A percentile compares a stretch with the other conserved stretches of the same genome.
Evolutionary conservation across 2,797 vertebrate species (phyloP).

Genomic region (Acanthurus lineatus): DNA sequence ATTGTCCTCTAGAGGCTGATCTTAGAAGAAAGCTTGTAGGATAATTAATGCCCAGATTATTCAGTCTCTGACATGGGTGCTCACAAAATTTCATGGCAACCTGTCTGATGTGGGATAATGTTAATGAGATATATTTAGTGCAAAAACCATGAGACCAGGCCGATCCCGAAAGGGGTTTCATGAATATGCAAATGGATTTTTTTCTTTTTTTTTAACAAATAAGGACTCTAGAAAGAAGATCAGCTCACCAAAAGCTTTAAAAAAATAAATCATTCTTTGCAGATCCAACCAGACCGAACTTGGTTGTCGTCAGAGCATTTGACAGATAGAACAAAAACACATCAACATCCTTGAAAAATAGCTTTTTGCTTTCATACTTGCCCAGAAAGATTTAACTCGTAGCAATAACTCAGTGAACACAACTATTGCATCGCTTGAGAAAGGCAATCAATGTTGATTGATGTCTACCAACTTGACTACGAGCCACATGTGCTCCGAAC

Average conservation of each 20-base stretch:
- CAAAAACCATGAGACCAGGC: neutral
- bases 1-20: neutral
- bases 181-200: neutral
- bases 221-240: neutral
- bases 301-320: too few species aligned
- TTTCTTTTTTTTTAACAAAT: neutral
- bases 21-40: neutral
- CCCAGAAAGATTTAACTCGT: neutral
- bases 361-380: constrained; percentile 1
- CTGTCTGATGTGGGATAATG: neutral
- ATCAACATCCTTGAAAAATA: neutral
- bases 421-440: constrained; percentile 21
- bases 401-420: constrained; percentile 22
- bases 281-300: too few species aligned
- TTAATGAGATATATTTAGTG: neutral
- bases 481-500: constrained; percentile 40
- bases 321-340: neutral
- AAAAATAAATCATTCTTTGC: too few species aligned
- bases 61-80: neutral
- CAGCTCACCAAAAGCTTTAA: neutral
- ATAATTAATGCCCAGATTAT: constrained; percentile 24
- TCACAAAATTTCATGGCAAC: neutral
- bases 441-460: constrained; percentile 66
- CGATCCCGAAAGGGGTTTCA: neutral
- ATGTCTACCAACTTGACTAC: constrained; percentile 63